Evolutionary conservation across 2,113 vertebrate genomes (phyloP), one percentile per base, ranked within the genome.

Genomic region (Sarotherodon lohbergeri): DNA sequence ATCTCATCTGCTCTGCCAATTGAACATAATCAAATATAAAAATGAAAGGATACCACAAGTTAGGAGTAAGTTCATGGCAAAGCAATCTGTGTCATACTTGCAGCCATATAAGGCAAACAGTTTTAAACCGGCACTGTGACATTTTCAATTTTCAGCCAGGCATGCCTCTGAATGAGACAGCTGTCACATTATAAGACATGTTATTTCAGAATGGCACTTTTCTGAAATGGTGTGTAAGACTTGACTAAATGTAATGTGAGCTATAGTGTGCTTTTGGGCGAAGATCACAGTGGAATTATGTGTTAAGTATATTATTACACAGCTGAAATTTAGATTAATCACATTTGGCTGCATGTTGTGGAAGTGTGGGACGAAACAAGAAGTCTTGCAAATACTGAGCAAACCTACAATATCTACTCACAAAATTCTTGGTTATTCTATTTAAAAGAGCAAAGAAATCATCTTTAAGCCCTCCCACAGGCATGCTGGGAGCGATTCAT

Each of bases 121-220:
- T 88, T 89, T 93, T 80, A 90, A 91, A 92, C 13, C 13, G 82
- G 71, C 80, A 71, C 56, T 19, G 66, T 88, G 89, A 90, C 91
- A 92, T 94, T 92, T 94, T 91, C 84, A 84, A 87, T 92, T 90
- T 91, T 89, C 89, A 86, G 34, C 52, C 78, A 82, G 82, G 83
- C 81, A 83, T 85, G 80, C 57, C 90, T 86, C 83, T 71, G 86
- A 82, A 82, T 71, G 78, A 82, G 83, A 87, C 84, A 89, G 90
- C 83, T 93, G 91, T 92, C 86, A 88, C 82, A 86, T 78, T 85
- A 90, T 59, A 76, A 87, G 73, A 80, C 46, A 87, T n/a, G 46
- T 66, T 59, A 63, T 89, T 89, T 86, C 73, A 85, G 68, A 83
- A 48, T 76, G 76, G 54, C 63, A 34, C 71, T 82, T 89, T 91